phyloP scores from a whole-genome alignment of 2,113 vertebrate species.

The Poeciliopsis retropinna region DNA sequence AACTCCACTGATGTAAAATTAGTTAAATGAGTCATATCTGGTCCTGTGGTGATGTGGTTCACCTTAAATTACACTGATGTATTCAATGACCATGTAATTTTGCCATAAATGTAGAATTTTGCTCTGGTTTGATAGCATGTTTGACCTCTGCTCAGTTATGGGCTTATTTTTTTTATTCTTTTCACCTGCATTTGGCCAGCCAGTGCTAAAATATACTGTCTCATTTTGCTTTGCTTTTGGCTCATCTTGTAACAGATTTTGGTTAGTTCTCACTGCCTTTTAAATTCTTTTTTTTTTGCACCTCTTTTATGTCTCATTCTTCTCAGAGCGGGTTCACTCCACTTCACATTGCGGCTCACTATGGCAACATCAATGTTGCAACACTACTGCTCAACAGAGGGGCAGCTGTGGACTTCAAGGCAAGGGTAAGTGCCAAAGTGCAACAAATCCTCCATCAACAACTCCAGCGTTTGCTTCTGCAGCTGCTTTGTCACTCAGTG shows the following conservation, averaged over 20 bases:
- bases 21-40: neutral
- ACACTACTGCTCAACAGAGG: slow-evolving; percentile 95
- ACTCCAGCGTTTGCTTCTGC: slow-evolving; percentile 3
- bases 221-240: slow-evolving; percentile 49
- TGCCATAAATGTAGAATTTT: neutral
- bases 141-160: slow-evolving; percentile 22
- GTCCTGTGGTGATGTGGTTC: neutral
- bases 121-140: slow-evolving; percentile 26
- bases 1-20: no score
- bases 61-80: neutral
- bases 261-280: slow-evolving; percentile 56
- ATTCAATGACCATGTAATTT: neutral
- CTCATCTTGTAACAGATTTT: neutral
- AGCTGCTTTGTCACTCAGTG: slow-evolving; percentile 62
- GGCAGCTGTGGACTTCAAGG: slow-evolving; percentile 94
- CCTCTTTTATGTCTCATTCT: slow-evolving; percentile 35
- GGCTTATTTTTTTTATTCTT: neutral
- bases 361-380: slow-evolving; percentile 96
- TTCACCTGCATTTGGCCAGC: slow-evolving; percentile 4
- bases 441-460: slow-evolving; percentile 4
- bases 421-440: slow-evolving; percentile 82
- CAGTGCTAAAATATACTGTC: slow-evolving; percentile 11
- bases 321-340: slow-evolving; percentile 95
- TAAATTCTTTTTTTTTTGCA: neutral
- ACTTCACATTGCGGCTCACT: slow-evolving; percentile 95